phyloP scores from a whole-genome alignment of 2,797 vertebrate genomes.

The Acropternis orthonyx region DNA sequence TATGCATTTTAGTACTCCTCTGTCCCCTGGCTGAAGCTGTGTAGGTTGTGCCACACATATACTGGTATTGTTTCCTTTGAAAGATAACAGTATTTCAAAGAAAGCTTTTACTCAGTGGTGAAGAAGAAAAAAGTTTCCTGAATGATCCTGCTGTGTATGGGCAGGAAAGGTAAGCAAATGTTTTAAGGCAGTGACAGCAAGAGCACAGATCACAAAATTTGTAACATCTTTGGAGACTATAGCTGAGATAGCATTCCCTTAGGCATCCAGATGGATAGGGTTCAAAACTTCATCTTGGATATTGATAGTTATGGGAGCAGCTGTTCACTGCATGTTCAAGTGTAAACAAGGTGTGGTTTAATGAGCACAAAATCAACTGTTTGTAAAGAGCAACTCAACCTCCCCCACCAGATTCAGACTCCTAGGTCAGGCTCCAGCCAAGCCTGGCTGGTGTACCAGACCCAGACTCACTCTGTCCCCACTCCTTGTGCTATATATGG shows the following conservation, averaged over 20 bases:
- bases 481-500: fast-evolving
- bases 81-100: neutral
- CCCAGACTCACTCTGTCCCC: fast-evolving
- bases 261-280: neutral
- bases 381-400: neutral
- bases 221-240: neutral
- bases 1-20: neutral
- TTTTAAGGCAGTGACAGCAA: neutral
- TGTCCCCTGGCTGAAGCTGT: neutral
- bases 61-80: neutral
- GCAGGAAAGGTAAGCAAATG: neutral
- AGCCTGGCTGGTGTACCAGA: neutral
- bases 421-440: neutral
- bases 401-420: neutral
- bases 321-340: neutral
- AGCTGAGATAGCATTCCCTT: neutral
- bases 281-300: neutral
- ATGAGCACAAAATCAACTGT: neutral
- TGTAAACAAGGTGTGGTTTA: neutral
- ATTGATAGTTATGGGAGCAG: neutral
- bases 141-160: neutral
- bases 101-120: neutral
- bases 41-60: neutral
- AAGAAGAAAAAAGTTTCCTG: neutral
- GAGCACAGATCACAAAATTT: neutral